These are phyloP conservation scores for Donacobius atricapilla DNA, from an alignment of 2,113 vertebrate genomes.

Conservation along the genomic window DNA sequence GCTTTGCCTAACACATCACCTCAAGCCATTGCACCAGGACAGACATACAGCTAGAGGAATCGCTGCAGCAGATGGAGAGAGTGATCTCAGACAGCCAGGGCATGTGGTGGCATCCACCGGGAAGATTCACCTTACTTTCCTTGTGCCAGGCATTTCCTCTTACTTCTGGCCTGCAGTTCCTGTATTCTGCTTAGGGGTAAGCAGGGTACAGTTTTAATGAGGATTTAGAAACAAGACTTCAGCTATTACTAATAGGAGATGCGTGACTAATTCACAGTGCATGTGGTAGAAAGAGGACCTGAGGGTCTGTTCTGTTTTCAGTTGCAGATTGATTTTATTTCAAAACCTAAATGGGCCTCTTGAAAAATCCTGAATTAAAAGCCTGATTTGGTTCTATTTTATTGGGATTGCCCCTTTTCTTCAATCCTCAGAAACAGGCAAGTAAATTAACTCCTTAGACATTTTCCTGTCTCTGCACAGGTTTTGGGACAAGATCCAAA, in stretches of 20 bases:
- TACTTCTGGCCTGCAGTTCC: background rate
- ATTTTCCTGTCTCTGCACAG: too few relatives aligned
- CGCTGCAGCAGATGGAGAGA: background rate
- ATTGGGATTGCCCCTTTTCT: background rate
- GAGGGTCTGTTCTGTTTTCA: background rate
- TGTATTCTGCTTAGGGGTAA: background rate
- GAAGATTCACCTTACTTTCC: background rate
- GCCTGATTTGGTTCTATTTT: background rate
- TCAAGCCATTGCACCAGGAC: background rate
- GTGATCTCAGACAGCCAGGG: background rate
- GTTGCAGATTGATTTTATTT: background rate
- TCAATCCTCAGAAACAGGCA: background rate
- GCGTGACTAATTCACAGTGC: background rate
- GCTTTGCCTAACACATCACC: background rate
- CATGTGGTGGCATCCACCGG: background rate
- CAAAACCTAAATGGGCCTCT: background rate
- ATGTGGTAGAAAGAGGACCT: background rate
- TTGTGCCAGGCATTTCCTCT: background rate
- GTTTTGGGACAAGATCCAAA: background rate
- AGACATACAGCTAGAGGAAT: background rate
- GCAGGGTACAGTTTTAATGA: background rate
- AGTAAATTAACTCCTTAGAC: background rate
- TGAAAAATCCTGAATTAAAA: background rate
- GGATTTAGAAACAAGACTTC: background rate
- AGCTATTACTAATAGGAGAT: background rate